phyloP scores from a whole-genome alignment of 2,797 vertebrate species.

The Falco columbarius region DNA sequence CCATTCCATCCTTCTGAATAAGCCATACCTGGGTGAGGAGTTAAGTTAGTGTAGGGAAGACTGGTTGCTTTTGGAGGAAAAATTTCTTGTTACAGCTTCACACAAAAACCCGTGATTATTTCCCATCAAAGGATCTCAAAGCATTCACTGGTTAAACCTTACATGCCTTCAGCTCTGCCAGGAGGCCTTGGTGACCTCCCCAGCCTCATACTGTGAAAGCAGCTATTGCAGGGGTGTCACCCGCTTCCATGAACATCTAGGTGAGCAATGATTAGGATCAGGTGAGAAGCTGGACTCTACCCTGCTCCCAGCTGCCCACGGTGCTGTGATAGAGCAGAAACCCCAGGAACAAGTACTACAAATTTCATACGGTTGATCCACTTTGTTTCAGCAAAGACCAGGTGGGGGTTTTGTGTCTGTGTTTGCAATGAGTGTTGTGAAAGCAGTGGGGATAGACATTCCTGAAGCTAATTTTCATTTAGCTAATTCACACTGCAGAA shows the following conservation, averaged over 20 bases:
- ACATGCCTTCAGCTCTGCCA: neutral
- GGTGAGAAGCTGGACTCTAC: neutral
- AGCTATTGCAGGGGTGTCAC: neutral
- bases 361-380: neutral
- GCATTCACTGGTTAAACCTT: neutral
- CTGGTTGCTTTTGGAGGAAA: neutral
- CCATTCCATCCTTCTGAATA: neutral
- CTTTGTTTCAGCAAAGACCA: neutral
- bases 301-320: neutral
- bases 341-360: neutral
- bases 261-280: neutral
- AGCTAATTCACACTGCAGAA: neutral
- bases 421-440: neutral
- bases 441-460: neutral
- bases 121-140: neutral
- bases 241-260: neutral
- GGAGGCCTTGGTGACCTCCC: neutral
- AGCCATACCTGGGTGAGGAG: neutral
- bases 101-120: neutral
- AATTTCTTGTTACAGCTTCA: neutral
- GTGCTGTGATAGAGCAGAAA: neutral
- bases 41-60: neutral
- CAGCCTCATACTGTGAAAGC: fast-evolving
- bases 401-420: neutral
- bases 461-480: neutral